Evolutionary conservation across 2,113 vertebrate genomes (phyloP), one percentile per base, ranked within the genome.

Genomic region (Bubalus kerabau): DNA sequence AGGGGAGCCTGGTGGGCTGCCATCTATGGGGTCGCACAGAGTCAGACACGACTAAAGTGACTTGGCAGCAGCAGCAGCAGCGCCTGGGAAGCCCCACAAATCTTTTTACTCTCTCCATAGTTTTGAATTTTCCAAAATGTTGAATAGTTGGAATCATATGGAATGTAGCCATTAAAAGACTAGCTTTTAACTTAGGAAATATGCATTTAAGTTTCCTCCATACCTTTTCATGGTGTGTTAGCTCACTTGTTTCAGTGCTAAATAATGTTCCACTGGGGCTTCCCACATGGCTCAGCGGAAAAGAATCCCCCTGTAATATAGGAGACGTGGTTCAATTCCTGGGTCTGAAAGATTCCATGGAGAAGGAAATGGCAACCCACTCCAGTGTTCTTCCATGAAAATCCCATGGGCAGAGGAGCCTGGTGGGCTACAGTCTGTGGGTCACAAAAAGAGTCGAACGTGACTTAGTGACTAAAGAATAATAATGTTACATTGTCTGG

Each of bases 271-370:
- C 28, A 43, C 5, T 43, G 71, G 23, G 36, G 71, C 71, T 74
- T 43, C 21, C 21, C 0, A 0, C 36, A 7, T 74, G 71, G 21
- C 36, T 24, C 36, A 74, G 36, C 0, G 1, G 21, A 13, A 74
- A 7, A 24, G 36, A 74, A 43, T 74, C 71, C 6, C 5, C 36
- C 71, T 76, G 23, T 43, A 43, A 26, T 76, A 3, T 23, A 26
- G 36, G 9, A 71, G 64, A 21, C 1, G 19, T 23, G 67, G n/a
- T 71, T 71, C 1, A 2, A 23, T 71, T 21, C n/a, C 67, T 21
- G 67, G 10, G 19, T 71, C 67, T 71, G 71, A 43, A 76, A 43
- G 71, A 43, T 43, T 43, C 23, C 23, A 24, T 43, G 12, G 6
- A 24, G 71, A 43, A 43, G 71, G 36, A 76, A 76, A 76, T 43